phyloP scores from a whole-genome alignment of 1,140 invertebrate genomes.

The Popillia japonica region DNA sequence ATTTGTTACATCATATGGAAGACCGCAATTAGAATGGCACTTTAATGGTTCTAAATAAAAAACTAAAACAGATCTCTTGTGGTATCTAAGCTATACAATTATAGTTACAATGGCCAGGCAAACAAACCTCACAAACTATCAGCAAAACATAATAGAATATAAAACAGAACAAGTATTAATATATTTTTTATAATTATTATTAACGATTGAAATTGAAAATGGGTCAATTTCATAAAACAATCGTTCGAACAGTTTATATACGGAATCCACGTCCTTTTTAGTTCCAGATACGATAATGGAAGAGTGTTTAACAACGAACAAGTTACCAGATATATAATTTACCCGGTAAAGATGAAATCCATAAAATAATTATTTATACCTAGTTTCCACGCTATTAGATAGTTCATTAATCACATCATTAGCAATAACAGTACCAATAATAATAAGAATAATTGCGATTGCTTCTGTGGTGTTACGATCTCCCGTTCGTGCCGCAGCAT shows the following conservation, averaged over 20 bases:
- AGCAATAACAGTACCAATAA: conserved; percentile 1
- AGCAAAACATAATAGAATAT: too few species aligned
- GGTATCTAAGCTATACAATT: too few species aligned
- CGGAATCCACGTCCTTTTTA: conserved; percentile 3
- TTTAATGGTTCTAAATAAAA: too few species aligned
- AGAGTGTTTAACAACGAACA: neutral
- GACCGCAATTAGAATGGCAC: too few species aligned
- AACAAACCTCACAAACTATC: too few species aligned
- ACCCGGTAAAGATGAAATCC: neutral
- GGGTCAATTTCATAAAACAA: neutral
- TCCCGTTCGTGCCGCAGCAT: neutral
- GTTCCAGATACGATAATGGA: neutral
- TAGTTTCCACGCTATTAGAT: neutral
- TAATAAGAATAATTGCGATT: neutral
- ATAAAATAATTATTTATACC: neutral
- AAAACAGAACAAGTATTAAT: too few species aligned
- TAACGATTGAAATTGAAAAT: neutral
- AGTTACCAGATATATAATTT: neutral
- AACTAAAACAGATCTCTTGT: too few species aligned
- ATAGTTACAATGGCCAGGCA: too few species aligned
- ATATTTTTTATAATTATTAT: too few species aligned
- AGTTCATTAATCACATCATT: conserved; percentile 1
- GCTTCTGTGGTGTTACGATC: neutral
- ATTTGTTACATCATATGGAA: too few species aligned
- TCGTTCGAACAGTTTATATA: neutral